Conservation (phyloP, 64 coral and sea anemone genomes). For the Actinia tenebrosa region DNA sequence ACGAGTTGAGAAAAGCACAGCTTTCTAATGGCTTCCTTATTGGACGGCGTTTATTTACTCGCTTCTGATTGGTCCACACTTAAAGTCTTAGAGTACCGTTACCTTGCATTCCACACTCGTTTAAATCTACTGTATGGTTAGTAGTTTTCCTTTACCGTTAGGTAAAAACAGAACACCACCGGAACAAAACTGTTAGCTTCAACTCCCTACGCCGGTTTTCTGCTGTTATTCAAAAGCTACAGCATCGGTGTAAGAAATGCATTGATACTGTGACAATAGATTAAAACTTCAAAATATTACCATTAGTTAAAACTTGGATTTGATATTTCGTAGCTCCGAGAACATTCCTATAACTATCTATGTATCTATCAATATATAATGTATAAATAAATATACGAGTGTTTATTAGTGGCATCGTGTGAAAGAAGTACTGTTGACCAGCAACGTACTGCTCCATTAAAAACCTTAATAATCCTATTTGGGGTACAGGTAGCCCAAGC, state of each 20-base stretch:
- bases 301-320: conserved; percentile 3
- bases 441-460: not conserved
- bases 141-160: not conserved
- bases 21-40: not conserved
- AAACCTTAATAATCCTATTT: not conserved
- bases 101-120: not conserved
- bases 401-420: not conserved
- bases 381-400: not conserved
- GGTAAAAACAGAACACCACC: conserved; percentile 1
- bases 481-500: not conserved
- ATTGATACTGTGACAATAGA: not conserved
- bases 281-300: conserved; percentile 4
- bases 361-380: not conserved
- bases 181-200: not conserved
- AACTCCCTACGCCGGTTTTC: not conserved
- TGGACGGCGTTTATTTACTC: not conserved
- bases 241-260: not conserved
- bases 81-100: not conserved
- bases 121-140: not conserved
- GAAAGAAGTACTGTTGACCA: not conserved
- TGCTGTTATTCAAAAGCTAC: conserved; percentile 28
- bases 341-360: conserved; percentile 15
- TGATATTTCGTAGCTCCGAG: conserved; percentile 3
- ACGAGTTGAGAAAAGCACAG: not conserved
- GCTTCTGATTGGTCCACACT: not conserved